A percentile compares a stretch with the other conserved stretches of the same genome.
Evolutionary conservation across 2,797 vertebrate genomes (phyloP).

Genomic region (Hemitrygon akajei): DNA sequence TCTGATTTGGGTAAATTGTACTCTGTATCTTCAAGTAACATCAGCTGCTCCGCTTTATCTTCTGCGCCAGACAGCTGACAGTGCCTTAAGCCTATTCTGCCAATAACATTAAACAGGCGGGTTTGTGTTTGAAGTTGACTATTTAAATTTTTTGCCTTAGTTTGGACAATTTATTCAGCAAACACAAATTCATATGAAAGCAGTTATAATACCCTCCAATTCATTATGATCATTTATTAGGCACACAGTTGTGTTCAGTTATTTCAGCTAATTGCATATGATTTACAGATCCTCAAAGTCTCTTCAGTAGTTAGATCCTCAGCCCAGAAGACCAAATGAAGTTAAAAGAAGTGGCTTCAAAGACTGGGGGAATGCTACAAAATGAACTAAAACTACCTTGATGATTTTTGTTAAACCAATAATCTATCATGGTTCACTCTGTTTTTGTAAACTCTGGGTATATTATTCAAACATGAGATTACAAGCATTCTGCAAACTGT

Average conservation of each 20-base stretch:
- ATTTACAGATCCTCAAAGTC: neutral
- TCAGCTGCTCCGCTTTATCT: neutral
- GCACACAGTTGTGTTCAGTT: neutral
- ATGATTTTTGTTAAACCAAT: conserved; percentile 28
- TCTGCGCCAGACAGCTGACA: neutral
- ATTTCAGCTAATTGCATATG: neutral
- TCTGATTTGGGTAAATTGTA: neutral
- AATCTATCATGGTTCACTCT: conserved; percentile 2
- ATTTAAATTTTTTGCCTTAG: neutral
- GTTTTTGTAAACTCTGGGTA: neutral
- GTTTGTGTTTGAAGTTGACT: neutral
- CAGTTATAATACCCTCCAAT: neutral
- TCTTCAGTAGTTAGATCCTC: too few species aligned
- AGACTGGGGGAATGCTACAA: neutral
- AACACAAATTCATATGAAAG: neutral
- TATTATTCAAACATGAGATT: conserved; percentile 34
- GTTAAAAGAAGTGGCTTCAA: neutral
- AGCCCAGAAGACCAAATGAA: neutral
- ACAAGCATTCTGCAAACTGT: neutral
- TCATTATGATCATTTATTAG: neutral
- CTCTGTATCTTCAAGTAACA: neutral
- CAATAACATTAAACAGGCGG: neutral
- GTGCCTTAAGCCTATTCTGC: neutral
- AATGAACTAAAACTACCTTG: conserved; percentile 10
- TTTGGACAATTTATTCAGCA: neutral